Evolutionary conservation across 2,113 vertebrate genomes (phyloP).

Genomic region (Gambusia affinis): DNA sequence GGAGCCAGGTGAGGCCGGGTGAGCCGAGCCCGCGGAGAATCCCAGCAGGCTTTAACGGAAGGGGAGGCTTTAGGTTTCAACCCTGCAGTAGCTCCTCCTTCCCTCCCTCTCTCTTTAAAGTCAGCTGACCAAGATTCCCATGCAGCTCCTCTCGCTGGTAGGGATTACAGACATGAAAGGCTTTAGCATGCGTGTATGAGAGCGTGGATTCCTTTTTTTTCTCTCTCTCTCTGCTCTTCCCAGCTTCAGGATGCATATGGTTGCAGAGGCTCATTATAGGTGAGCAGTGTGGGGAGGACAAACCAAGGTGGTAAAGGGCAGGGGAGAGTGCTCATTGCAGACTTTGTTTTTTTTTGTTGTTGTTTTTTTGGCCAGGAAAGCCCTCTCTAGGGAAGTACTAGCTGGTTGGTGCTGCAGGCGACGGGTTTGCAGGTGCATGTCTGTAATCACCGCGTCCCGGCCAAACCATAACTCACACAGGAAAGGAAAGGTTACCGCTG

Average conservation of each 20-base stretch:
- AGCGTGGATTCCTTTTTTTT: slow-evolving; percentile 14
- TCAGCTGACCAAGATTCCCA: slow-evolving; percentile 75
- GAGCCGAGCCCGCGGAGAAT: slow-evolving; percentile 65
- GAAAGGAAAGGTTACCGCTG: slow-evolving; percentile 33
- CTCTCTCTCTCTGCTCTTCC: not conserved
- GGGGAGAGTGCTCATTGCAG: not conserved
- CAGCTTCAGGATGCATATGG: slow-evolving; percentile 33
- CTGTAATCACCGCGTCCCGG: slow-evolving; percentile 48
- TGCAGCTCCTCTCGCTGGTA: slow-evolving; percentile 48
- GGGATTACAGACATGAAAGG: slow-evolving; percentile 60
- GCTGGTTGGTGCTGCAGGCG: slow-evolving; percentile 6
- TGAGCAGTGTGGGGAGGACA: slow-evolving; percentile 25
- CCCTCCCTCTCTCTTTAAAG: slow-evolving; percentile 45
- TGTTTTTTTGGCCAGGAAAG: slow-evolving; percentile 2
- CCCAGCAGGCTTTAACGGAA: slow-evolving; percentile 67
- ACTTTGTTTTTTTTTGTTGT: not conserved
- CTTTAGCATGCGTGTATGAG: slow-evolving; percentile 38
- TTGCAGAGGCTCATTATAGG: slow-evolving; percentile 47
- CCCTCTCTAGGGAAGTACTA: slow-evolving; percentile 4
- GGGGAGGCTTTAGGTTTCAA: slow-evolving; percentile 25
- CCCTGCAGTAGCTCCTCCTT: slow-evolving; percentile 29
- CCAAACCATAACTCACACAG: slow-evolving; percentile 66
- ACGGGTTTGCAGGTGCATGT: slow-evolving; percentile 23
- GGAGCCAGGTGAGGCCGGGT: slow-evolving; percentile 65
- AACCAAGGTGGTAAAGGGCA: slow-evolving; percentile 16